Evolutionary conservation across 2,797 vertebrate genomes (phyloP).

Genomic region (Pantherophis alleghaniensis): DNA sequence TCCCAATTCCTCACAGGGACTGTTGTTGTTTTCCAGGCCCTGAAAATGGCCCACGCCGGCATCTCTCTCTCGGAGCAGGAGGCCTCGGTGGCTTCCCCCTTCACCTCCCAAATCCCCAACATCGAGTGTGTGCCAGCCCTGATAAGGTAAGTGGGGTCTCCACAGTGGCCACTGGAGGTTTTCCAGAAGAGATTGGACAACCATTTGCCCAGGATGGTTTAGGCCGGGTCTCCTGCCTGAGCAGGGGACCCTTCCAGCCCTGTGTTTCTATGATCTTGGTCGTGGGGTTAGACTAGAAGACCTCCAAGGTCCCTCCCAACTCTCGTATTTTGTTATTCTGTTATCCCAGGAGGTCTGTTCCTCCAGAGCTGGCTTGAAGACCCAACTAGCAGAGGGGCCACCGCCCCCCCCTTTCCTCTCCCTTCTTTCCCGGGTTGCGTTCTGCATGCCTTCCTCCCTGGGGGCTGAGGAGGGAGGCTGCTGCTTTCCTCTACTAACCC

Average conservation of each 20-base stretch:
- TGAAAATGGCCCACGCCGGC: conserved; percentile 70
- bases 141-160: conserved; percentile 52
- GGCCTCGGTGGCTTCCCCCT: conserved; percentile 66
- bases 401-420: background rate
- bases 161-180: accelerated
- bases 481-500: background rate
- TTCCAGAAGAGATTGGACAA: background rate
- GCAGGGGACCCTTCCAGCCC: background rate
- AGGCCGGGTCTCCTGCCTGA: background rate
- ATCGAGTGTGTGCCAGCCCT: conserved; percentile 65
- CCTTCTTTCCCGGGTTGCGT: background rate
- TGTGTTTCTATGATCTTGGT: no score
- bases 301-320: background rate
- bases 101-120: conserved; percentile 66
- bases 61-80: conserved; percentile 67
- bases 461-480: background rate
- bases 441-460: background rate
- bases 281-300: background rate
- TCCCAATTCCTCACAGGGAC: no score
- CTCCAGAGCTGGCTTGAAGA: background rate
- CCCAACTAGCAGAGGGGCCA: background rate
- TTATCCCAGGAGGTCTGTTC: background rate
- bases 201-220: no score
- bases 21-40: background rate
- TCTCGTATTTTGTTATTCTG: background rate